Evolutionary conservation across 2,888 invertebrate genomes (phyloP).

Genomic region (Melinaea marsaeus): DNA sequence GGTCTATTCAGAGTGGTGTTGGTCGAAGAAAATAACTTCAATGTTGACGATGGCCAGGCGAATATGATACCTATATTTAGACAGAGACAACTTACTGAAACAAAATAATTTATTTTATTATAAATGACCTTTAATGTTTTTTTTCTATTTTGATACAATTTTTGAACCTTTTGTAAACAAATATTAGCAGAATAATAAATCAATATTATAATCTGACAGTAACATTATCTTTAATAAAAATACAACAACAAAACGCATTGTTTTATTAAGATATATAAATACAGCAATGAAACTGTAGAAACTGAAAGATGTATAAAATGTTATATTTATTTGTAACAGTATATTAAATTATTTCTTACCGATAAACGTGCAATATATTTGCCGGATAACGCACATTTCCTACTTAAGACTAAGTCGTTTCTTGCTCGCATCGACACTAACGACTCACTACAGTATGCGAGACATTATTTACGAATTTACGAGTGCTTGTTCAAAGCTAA

Average conservation of each 20-base stretch:
- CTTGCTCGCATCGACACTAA: slow-evolving; percentile 12
- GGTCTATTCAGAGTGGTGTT: slow-evolving; percentile 43
- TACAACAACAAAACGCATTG: no score
- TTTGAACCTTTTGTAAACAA: no score
- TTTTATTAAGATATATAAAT: no score
- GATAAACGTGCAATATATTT: slow-evolving; percentile 22
- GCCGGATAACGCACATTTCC: slow-evolving; percentile 24
- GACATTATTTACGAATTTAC: slow-evolving; percentile 4
- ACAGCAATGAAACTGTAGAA: no score
- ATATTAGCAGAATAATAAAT: no score
- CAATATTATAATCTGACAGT: no score
- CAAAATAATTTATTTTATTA: slow-evolving; percentile 3
- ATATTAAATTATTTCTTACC: slow-evolving; percentile 12
- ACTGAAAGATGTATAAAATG: no score
- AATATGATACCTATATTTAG: slow-evolving; percentile 49
- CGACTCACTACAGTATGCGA: background rate
- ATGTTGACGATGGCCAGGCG: slow-evolving; percentile 58
- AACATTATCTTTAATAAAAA: no score
- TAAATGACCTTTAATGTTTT: background rate
- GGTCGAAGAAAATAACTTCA: slow-evolving; percentile 47
- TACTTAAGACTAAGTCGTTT: slow-evolving; percentile 1
- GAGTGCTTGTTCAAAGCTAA: slow-evolving; percentile 12
- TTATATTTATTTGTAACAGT: no score
- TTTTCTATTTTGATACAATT: background rate
- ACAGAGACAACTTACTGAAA: slow-evolving; percentile 53